These are phyloP conservation scores for Drosophila lowei DNA, from an alignment of 1,140 invertebrate genomes.

Conservation along the genomic window DNA sequence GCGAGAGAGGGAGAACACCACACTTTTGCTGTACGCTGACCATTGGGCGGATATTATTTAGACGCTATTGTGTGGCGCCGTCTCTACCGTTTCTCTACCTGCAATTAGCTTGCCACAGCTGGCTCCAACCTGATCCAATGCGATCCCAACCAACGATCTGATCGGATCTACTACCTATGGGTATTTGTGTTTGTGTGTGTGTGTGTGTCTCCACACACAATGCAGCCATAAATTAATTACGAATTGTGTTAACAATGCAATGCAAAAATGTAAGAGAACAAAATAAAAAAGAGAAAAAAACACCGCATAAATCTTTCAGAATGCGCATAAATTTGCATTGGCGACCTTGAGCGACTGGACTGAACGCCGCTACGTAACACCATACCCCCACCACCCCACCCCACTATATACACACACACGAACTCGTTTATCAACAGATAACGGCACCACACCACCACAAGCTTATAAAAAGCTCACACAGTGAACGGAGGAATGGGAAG, in stretches of 20 bases:
- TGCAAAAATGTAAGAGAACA: conserved; percentile 31
- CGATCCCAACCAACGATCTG: conserved; percentile 1
- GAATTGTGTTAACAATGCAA: conserved; percentile 70
- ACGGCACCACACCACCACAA: conserved; percentile 39
- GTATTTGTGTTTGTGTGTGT: conserved; percentile 1
- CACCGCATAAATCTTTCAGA: conserved; percentile 67
- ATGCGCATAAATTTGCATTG: conserved; percentile 76
- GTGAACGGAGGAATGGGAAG: neutral
- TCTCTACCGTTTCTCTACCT: conserved; percentile 48
- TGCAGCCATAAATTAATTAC: conserved; percentile 69
- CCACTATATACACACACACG: conserved; percentile 8
- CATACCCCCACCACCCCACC: neutral
- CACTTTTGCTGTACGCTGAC: conserved; percentile 42
- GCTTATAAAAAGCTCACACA: conserved; percentile 44
- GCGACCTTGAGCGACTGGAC: conserved; percentile 50
- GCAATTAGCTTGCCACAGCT: conserved; percentile 74
- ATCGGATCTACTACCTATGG: conserved; percentile 4
- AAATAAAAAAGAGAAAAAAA: conserved; percentile 2
- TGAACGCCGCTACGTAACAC: conserved; percentile 16
- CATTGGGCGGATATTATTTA: conserved; percentile 80
- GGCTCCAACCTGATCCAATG: conserved; percentile 25
- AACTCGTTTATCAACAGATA: conserved; percentile 55
- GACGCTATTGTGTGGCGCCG: conserved; percentile 78
- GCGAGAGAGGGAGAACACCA: no score
- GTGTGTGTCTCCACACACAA: neutral